Percentiles rank a stretch among this genome's conserved stretches.
Evolutionary conservation across 2,113 vertebrate genomes (phyloP).

Genomic region (Mastomys natalensis): DNA sequence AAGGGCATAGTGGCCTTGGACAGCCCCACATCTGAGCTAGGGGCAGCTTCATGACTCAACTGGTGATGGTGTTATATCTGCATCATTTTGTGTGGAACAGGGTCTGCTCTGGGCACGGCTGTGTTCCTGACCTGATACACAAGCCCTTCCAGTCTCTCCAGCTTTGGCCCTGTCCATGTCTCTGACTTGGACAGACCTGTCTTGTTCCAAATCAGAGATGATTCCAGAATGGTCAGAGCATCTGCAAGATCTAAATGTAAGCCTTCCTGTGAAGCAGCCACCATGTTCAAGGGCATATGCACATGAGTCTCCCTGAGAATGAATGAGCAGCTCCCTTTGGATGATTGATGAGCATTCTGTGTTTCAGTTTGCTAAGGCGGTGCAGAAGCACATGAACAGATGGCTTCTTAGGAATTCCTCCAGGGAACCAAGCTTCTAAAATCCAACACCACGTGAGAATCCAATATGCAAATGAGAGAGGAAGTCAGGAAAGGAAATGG

Average conservation of each 20-base stretch:
- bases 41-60: not conserved
- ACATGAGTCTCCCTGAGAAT: not conserved
- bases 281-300: not conserved
- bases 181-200: not conserved
- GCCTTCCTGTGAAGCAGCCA: not conserved
- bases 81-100: not conserved
- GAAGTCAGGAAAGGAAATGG: conserved; percentile 18
- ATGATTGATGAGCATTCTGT: conserved; percentile 69
- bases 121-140: not conserved
- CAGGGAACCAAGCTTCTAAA: conserved; percentile 20
- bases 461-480: conserved; percentile 55
- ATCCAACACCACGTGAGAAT: conserved; percentile 1
- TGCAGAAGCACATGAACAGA: conserved; percentile 67
- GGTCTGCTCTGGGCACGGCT: not conserved
- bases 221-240: not conserved
- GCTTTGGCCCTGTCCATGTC: not conserved
- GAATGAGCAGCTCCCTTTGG: not conserved
- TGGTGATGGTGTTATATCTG: not conserved
- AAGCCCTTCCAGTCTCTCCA: not conserved
- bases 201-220: not conserved
- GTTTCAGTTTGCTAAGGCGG: conserved; percentile 25
- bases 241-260: not conserved
- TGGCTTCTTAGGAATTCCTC: conserved; percentile 65
- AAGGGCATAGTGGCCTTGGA: not conserved
- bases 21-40: not conserved